A percentile compares a stretch with the other conserved stretches of the same genome.
Conservation (phyloP, 2,113 vertebrate genomes). For the Delphinapterus leucas region DNA sequence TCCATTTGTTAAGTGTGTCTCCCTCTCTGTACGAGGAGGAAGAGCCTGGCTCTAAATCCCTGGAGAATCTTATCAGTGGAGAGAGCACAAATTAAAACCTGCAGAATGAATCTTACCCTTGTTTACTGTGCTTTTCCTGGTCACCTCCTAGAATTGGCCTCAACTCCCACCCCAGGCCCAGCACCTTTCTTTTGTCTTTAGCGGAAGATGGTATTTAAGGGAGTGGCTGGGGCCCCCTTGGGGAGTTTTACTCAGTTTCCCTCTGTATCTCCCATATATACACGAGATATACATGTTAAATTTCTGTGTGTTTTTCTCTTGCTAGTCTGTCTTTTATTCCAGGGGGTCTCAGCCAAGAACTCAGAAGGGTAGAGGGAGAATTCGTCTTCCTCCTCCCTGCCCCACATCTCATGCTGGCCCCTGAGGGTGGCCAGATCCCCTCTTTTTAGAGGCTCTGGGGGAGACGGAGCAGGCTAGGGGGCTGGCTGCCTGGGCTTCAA, state of each 20-base stretch:
- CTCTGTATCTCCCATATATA: not conserved
- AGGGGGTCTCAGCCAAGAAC: not conserved
- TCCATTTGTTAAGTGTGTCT: not conserved
- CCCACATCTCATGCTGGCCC: accelerated
- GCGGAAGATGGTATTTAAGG: not conserved
- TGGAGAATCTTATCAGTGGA: not conserved
- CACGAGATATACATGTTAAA: not conserved
- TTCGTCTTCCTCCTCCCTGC: not conserved
- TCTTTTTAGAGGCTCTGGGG: not conserved
- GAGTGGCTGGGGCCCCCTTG: not conserved
- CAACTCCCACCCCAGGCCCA: not conserved
- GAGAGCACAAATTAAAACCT: not conserved
- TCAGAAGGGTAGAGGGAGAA: not conserved
- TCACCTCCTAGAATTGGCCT: not conserved
- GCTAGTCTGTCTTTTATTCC: not conserved
- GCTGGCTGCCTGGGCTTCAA: too few species aligned
- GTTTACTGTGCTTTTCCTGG: not conserved
- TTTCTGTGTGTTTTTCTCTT: not conserved
- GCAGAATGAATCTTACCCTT: not conserved
- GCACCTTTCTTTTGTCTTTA: not conserved
- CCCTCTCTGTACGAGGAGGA: not conserved
- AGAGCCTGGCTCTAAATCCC: not conserved
- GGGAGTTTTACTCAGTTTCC: not conserved
- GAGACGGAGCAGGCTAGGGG: not conserved
- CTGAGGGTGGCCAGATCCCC: too few species aligned